These are phyloP conservation scores for Chymomyza amoena DNA, from an alignment of 2,888 invertebrate species.

Conservation along the genomic window DNA sequence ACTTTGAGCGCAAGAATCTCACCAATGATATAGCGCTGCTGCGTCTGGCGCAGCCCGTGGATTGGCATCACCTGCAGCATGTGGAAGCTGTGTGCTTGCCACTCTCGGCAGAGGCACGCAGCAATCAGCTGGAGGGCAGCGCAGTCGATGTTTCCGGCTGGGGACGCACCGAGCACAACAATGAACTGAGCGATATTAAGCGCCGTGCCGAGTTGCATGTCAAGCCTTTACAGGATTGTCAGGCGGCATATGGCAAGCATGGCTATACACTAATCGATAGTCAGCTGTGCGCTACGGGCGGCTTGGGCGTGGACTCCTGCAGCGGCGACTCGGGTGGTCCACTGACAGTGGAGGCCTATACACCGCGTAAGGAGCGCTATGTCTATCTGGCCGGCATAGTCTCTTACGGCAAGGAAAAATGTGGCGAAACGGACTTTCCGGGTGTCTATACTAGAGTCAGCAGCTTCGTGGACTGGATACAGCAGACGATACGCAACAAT, in stretches of 20 bases:
- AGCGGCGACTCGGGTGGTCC: constrained; percentile 84
- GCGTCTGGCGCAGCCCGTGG: constrained; percentile 81
- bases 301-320: constrained; percentile 77
- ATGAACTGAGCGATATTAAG: constrained; percentile 39
- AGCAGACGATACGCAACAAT: constrained; percentile 27
- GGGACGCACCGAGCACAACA: constrained; percentile 80
- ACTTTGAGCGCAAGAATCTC: constrained; percentile 77
- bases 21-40: constrained; percentile 85
- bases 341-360: constrained; percentile 65
- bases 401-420: constrained; percentile 37
- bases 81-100: constrained; percentile 83
- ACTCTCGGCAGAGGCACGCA: constrained; percentile 19
- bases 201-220: constrained; percentile 43
- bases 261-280: constrained; percentile 5
- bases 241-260: not conserved
- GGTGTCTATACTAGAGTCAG: constrained; percentile 53
- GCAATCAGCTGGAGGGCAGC: constrained; percentile 66
- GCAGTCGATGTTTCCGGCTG: constrained; percentile 81
- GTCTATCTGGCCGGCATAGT: constrained; percentile 53
- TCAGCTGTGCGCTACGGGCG: constrained; percentile 56
- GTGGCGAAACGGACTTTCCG: constrained; percentile 42
- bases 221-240: constrained; percentile 30
- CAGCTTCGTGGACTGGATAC: constrained; percentile 49
- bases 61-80: constrained; percentile 67
- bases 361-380: constrained; percentile 25